Evolutionary conservation across 2,888 invertebrate genomes (phyloP), one percentile per base, ranked within the genome.

Genomic region (Trichopria drosophilae): DNA sequence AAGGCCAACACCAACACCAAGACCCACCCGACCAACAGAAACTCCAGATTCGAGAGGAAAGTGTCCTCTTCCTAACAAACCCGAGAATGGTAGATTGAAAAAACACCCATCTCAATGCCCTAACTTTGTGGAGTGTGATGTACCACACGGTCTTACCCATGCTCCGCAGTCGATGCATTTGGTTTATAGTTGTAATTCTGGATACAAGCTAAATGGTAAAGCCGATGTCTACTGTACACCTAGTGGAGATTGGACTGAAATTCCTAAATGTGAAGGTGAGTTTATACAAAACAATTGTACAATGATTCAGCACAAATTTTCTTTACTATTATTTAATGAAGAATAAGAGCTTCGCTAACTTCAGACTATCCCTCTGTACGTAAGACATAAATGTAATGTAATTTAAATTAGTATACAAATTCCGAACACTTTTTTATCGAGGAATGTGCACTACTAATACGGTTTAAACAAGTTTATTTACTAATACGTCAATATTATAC

Each of bases 231-330:
- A 58, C 24, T 75, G 74, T 42, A 61, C 57, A 3, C 45, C 50
- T 0, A 48, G 51, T 6, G 69, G 73, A 39, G 53, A 54, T 41
- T 75, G 72, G 73, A 61, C 62, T 1, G 52, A 44, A 6, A 56
- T 59, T 32, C 72, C 73, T 16, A 32, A 35, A 20, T 75, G 74
- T 31, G 36, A 23, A 50, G 69, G 73, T 74, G 41, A 46, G 58
- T 45, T 37, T 23, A n/a, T n/a, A n/a, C n/a, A n/a, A n/a, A n/a
- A n/a, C n/a, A n/a, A n/a, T n/a, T n/a, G n/a, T n/a, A n/a, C n/a
- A n/a, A n/a, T n/a, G n/a, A n/a, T n/a, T n/a, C n/a, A n/a, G n/a
- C n/a, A n/a, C n/a, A n/a, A n/a, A n/a, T n/a, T n/a, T n/a, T n/a
- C n/a, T n/a, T n/a, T n/a, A n/a, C n/a, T n/a, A n/a, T n/a, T n/a